A percentile compares a stretch with the other conserved stretches of the same genome.
These are phyloP conservation scores for Zingel zingel DNA, from an alignment of 2,113 vertebrate genomes.

Conservation along the genomic window DNA sequence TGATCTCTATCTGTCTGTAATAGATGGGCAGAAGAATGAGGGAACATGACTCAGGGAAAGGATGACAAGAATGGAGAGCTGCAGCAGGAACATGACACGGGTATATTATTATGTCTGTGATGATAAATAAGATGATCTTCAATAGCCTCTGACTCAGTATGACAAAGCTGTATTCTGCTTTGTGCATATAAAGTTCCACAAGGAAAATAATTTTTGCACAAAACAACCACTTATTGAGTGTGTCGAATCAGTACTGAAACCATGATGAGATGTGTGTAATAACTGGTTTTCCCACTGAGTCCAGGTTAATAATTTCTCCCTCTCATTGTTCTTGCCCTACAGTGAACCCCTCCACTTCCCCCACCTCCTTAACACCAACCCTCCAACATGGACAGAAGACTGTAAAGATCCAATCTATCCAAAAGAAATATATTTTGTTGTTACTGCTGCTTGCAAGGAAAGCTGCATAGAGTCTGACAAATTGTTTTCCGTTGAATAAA, in stretches of 20 bases:
- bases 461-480: neutral
- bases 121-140: conserved; percentile 11
- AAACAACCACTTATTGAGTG: neutral
- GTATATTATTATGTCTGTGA: conserved; percentile 27
- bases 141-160: neutral
- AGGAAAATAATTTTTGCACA: neutral
- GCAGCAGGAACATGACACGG: conserved; percentile 20
- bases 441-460: conserved; percentile 5
- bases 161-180: conserved; percentile 9
- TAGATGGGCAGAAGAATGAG: conserved; percentile 8
- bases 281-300: neutral
- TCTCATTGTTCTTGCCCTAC: conserved; percentile 9
- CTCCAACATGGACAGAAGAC: conserved; percentile 9
- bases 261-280: neutral
- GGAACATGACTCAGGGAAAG: conserved; percentile 39
- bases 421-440: conserved; percentile 38
- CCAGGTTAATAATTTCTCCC: neutral
- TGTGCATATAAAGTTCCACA: conserved; percentile 5
- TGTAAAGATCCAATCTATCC: conserved; percentile 11
- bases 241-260: neutral
- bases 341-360: conserved; percentile 14
- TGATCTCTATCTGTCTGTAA: conserved; percentile 1
- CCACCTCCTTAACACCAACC: neutral
- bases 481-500: neutral
- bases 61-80: neutral